These are phyloP conservation scores for Mantis religiosa DNA, from an alignment of 2,888 invertebrate genomes.

Conservation along the genomic window DNA sequence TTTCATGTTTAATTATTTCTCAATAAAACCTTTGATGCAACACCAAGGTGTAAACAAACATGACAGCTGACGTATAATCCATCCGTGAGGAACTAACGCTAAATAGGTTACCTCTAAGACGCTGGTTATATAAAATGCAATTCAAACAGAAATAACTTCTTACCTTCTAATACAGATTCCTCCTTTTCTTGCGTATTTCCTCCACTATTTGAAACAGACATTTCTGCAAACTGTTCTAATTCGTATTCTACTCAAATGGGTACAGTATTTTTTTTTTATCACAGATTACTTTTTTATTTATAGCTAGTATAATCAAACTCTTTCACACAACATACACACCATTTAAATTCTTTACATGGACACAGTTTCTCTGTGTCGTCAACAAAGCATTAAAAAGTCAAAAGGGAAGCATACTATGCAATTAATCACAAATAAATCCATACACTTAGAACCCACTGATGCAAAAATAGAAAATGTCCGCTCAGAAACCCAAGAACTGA, in stretches of 20 bases:
- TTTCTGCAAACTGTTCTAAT: slow-evolving; percentile 11
- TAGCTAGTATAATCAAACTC: slow-evolving; percentile 8
- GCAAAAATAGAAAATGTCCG: slow-evolving; percentile 33
- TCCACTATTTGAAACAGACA: not conserved
- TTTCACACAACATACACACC: slow-evolving; percentile 2
- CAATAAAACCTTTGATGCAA: not conserved
- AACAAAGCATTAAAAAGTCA: slow-evolving; percentile 18
- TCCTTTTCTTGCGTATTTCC: slow-evolving; percentile 10
- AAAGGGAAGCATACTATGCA: slow-evolving; percentile 17
- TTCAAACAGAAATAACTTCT: not conserved
- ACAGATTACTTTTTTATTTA: slow-evolving; percentile 24
- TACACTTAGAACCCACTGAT: slow-evolving; percentile 24
- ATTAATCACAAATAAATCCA: slow-evolving; percentile 18
- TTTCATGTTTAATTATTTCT: too few species aligned
- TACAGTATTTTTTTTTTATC: slow-evolving; percentile 23
- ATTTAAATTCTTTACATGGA: not conserved
- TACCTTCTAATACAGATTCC: slow-evolving; percentile 9
- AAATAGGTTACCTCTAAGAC: not conserved
- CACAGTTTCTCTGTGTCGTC: slow-evolving; percentile 7
- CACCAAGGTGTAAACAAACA: slow-evolving; percentile 18
- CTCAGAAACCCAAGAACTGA: slow-evolving; percentile 17
- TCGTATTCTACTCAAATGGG: slow-evolving; percentile 14
- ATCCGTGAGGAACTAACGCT: not conserved
- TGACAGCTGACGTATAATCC: slow-evolving; percentile 16
- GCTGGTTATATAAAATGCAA: not conserved